Evolutionary conservation across 2,888 invertebrate species (phyloP), one percentile per base, ranked within the genome.

Genomic region (Amphipyra berbera): DNA sequence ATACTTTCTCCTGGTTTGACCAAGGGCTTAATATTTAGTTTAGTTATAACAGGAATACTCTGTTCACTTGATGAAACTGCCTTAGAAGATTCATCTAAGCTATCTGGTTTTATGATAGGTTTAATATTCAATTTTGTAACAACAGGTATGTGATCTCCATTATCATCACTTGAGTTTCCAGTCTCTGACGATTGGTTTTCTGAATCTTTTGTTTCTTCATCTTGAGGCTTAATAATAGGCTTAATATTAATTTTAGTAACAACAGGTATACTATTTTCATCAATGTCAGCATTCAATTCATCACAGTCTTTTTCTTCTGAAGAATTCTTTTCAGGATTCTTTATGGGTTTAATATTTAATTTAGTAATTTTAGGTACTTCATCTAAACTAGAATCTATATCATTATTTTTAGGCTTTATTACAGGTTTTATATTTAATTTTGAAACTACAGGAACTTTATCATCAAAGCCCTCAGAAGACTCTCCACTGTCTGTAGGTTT

Each of bases 81-180:
- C 78, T 84, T 88, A 56, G 67, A 59, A 35, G 80, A 69, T 53
- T 88, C 89, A 48, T 90, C 85, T n/a, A 64, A 46, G 30, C 89
- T 89, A 78, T 79, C 85, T 62, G 94, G 94, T 81, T 90, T 94
- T 50, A 91, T 70, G 62, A 96, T 90, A 3, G 96, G 95, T 88
- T 96, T 96, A 67, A 96, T 96, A 68, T 95, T 96, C 50, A 96
- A 85, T 88, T 96, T 96, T 74, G 95, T 95, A 67, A 94, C 90
- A 81, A 93, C 82, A 72, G 94, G 94, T 89, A 94, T 92, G 67
- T 90, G 84, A 77, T 93, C 94, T 68, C 82, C 82, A 83, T 94
- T 93, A 61, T 94, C 94, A 88, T 95, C 94, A 88, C 93, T 94
- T 66, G 94, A 94, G 77, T 88, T 93, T 67, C 91, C 90, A 77